Base-by-base conservation (phyloP, 2,888 invertebrate genomes). In the Harpagoxenus sublaevis region DNA sequence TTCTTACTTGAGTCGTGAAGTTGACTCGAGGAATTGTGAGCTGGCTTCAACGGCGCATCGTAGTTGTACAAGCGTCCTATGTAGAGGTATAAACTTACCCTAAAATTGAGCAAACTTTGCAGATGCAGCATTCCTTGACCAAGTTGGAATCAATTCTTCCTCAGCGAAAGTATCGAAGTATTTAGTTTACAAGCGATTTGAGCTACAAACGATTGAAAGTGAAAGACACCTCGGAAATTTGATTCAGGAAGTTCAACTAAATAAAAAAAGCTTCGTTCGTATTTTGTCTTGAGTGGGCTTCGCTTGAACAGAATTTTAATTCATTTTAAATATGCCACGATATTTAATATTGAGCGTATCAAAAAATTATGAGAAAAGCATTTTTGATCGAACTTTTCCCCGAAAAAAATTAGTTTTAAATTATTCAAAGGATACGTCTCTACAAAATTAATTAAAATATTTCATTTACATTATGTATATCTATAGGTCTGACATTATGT, bases 11-110 rank as follows among this genome's bases (percentile, higher is more conserved):
- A 57, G 71, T 18, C 48, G 57, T 31, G 18, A 73, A 81, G 79
- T 81, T 82, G 71, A 83, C 42, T 79, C n/a, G 12, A 51, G n/a
- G 55, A 48, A 83, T 83, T 79, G 78, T 83, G 63, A 82, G 63
- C 73, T 62, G 82, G n/a, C 78, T 63, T 63, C 65, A 65, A 82
- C 63, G 12, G 23, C 42, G 31, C 62, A 53, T 79, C 39, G 35
- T 23, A 55, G 77, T 78, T 78, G 53, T 42, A 45, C 28, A 15
- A 60, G 35, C 15, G 18, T 8, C 4, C 12, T 23, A 8, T 18
- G 35, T 35, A 39, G 35, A 70, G 15, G 35, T 70, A 70, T 18
- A 55, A 57, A 71, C 42, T 79, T 35, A 48, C 23, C 31, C 12
- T 23, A 23, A 57, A 71, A 71, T 23, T 45, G 73, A 60, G 23